phyloP scores from a whole-genome alignment of 2,113 vertebrate species.

The Hemiprocne comata region DNA sequence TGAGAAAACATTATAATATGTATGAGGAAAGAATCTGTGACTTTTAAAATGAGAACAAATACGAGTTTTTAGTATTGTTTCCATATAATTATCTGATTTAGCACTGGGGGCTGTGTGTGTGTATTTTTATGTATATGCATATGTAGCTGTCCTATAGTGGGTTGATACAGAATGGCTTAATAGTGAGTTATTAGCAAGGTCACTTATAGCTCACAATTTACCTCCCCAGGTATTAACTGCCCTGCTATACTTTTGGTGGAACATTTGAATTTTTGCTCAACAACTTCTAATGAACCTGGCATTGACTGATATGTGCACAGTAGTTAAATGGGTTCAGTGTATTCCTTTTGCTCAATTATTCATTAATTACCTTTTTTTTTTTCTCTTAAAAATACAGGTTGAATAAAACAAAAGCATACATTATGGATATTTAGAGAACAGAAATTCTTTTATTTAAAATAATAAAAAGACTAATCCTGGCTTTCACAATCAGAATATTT shows the following conservation, averaged over 20 bases:
- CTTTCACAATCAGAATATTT: neutral
- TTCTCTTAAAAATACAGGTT: neutral
- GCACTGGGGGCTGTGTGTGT: fast-evolving
- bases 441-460: neutral
- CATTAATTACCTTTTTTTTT: neutral
- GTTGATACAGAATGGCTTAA: neutral
- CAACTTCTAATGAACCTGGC: neutral
- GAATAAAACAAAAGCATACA: neutral
- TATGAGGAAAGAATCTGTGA: constrained; percentile 6
- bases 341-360: neutral
- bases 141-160: neutral
- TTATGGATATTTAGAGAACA: neutral
- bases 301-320: neutral
- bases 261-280: neutral
- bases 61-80: neutral
- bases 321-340: neutral
- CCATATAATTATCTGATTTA: neutral
- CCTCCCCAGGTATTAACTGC: neutral
- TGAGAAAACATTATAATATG: constrained; percentile 1
- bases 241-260: neutral
- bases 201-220: neutral
- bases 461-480: neutral
- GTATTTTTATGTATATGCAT: neutral
- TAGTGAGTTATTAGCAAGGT: neutral
- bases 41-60: neutral